A percentile compares a stretch with the other conserved stretches of the same genome.
These are phyloP conservation scores for Drosophila yakuba DNA, from an alignment of 1,140 invertebrate species.

Conservation along the genomic window DNA sequence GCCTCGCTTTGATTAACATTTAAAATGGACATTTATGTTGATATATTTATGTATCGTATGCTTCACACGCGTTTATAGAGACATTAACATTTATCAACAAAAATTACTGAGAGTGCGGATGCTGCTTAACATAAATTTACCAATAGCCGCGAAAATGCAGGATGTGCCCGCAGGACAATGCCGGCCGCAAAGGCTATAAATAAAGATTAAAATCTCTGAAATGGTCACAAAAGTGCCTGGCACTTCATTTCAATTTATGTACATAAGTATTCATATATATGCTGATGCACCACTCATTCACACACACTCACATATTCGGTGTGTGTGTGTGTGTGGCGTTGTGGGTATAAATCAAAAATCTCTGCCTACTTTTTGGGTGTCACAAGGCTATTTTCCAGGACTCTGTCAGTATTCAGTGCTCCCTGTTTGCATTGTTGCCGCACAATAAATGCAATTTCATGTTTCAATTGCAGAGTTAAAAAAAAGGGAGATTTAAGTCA, in stretches of 20 bases:
- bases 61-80: conserved; percentile 55
- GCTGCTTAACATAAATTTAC: conserved; percentile 60
- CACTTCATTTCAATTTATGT: conserved; percentile 81
- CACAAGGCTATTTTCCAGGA: conserved; percentile 42
- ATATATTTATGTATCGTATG: conserved; percentile 19
- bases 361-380: conserved; percentile 73
- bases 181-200: conserved; percentile 65
- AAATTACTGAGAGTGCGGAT: background rate
- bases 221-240: conserved; percentile 75
- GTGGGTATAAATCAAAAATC: conserved; percentile 71
- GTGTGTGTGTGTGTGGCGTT: background rate
- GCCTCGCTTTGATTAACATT: conserved; percentile 33
- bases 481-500: conserved; percentile 44
- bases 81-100: conserved; percentile 67
- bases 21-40: conserved; percentile 38
- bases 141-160: conserved; percentile 9
- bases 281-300: conserved; percentile 3
- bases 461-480: conserved; percentile 67
- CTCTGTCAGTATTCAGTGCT: conserved; percentile 5
- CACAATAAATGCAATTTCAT: conserved; percentile 61
- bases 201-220: conserved; percentile 81
- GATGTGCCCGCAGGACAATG: conserved; percentile 27
- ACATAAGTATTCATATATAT: conserved; percentile 36
- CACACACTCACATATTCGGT: conserved; percentile 1
- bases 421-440: conserved; percentile 54